Evolutionary conservation across 2,113 vertebrate species (phyloP), one percentile per base, ranked within the genome.

Genomic region (Oncorhynchus kisutch): DNA sequence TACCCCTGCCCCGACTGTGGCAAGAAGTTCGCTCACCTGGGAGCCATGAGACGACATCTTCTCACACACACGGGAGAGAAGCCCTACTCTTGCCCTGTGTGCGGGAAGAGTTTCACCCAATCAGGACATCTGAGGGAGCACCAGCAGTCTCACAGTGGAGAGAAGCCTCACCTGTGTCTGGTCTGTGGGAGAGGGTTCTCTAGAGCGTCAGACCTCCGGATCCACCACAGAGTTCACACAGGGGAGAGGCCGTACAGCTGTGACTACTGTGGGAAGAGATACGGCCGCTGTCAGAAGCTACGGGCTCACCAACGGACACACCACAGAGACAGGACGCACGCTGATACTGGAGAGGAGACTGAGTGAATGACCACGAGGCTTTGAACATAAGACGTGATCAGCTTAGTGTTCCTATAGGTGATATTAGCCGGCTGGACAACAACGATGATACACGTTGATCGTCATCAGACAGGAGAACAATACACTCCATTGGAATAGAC

Each of bases 191-290:
- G 1, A 39, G 14, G 45, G 0, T 75, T 57, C 66, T 54, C 86
- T 1, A 84, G 88, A 11, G 87, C 88, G n/a, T 85, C 84, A 0
- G 85, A 88, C 69, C 85, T 92, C 3, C 74, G 84, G 0, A 87
- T 88, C 1, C 91, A 92, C 31, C 87, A 83, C 81, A 69, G 87
- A 0, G 90, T 88, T 3, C 89, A 92, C 81, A 91, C 88, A 0
- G 6, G 82, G 66, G 88, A 91, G 79, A 77, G 87, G 27, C 86
- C 86, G 2, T 88, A 88, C 12, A 78, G 82, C 22, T 91, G 90
- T 9, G 69, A 18, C 0, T 88, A 89, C 6, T 91, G 90, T 12
- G 90, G 89, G 20, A 91, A 91, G 16, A 84, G 88, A 67, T 91
- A 91, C 13, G 88, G 2, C 25, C 65, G 65, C 65, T 67, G 25